Conservation (phyloP, 2,113 vertebrate species). For the Pan paniscus region DNA sequence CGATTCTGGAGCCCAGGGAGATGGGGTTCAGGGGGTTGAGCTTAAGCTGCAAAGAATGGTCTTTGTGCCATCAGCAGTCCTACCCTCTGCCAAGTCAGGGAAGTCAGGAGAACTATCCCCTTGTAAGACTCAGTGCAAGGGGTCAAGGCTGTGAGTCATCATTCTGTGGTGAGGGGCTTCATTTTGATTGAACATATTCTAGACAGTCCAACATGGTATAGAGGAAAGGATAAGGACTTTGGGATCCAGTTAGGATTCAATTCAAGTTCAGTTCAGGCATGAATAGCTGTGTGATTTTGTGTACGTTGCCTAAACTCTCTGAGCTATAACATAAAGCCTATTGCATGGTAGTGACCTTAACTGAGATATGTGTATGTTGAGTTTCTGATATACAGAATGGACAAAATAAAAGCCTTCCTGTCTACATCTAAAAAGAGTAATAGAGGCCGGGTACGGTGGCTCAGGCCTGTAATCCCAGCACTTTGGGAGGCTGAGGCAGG, state of each 20-base stretch:
- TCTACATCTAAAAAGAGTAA: background rate
- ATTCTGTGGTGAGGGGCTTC: background rate
- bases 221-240: background rate
- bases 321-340: background rate
- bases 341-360: background rate
- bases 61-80: rapidly evolving
- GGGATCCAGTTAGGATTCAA: background rate
- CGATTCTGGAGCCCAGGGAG: background rate
- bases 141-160: background rate
- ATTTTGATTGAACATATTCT: background rate
- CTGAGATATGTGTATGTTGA: rapidly evolving
- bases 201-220: background rate
- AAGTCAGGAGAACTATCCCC: background rate
- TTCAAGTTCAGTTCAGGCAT: background rate
- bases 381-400: background rate
- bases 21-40: background rate
- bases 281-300: background rate
- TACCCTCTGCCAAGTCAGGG: background rate
- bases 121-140: background rate
- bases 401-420: background rate
- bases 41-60: background rate
- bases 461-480: too few relatives aligned
- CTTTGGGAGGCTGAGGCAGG: too few relatives aligned
- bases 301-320: background rate
- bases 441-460: rapidly evolving